Percentiles rank a stretch among this genome's conserved stretches.
phyloP scores from a whole-genome alignment of 2,113 vertebrate genomes.

The Dromaius novaehollandiae region DNA sequence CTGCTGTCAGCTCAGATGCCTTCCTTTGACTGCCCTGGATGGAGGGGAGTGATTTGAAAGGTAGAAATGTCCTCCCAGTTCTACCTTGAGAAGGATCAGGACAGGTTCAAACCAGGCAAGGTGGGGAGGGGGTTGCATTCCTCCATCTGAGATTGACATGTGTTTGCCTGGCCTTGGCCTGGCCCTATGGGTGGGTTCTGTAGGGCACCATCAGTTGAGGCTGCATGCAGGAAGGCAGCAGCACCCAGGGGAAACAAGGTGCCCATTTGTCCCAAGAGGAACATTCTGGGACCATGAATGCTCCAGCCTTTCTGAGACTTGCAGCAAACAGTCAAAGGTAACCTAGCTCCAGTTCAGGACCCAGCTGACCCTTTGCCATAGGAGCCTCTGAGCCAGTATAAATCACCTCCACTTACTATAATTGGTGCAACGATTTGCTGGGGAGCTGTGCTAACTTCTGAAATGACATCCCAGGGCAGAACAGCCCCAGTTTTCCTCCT shows the following conservation, averaged over 20 bases:
- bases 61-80: not conserved
- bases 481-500: not conserved
- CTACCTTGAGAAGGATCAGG: not conserved
- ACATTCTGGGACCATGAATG: not conserved
- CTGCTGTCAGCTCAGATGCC: not conserved
- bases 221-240: not conserved
- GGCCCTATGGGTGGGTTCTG: not conserved
- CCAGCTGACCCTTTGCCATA: not conserved
- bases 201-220: not conserved
- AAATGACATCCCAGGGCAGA: not conserved
- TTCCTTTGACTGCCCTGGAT: not conserved
- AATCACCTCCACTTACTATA: not conserved
- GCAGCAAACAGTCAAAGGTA: not conserved
- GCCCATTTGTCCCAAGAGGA: not conserved
- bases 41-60: not conserved
- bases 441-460: not conserved
- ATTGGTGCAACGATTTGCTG: slow-evolving; percentile 1
- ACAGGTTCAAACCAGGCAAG: not conserved
- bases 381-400: not conserved
- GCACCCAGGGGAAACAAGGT: not conserved
- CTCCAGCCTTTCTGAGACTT: fast-evolving
- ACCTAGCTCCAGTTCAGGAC: fast-evolving
- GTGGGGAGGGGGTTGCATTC: not conserved
- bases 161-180: not conserved
- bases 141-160: not conserved